These are phyloP conservation scores for Oophaga pumilio DNA, from an alignment of 2,113 vertebrate species.

Conservation along the genomic window DNA sequence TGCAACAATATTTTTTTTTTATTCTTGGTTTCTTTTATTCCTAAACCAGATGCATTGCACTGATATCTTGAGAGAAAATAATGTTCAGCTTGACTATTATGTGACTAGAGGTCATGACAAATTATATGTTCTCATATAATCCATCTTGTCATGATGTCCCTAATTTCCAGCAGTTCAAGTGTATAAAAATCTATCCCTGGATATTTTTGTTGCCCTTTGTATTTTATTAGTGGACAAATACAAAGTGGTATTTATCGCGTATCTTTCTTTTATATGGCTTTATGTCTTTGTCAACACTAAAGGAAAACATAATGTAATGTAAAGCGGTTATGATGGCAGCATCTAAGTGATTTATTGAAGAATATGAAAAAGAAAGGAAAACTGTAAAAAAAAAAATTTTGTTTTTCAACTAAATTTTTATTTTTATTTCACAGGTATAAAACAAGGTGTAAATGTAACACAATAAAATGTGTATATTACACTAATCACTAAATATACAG, in stretches of 20 bases:
- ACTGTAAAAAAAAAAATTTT: too few species aligned
- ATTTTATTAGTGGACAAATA: neutral
- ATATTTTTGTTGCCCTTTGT: neutral
- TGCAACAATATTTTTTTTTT: neutral
- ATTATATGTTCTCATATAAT: conserved; percentile 9
- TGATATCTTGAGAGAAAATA: conserved; percentile 3
- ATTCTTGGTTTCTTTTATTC: neutral
- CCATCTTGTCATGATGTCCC: neutral
- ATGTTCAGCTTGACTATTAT: neutral
- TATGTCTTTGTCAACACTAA: neutral
- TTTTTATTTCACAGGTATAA: too few species aligned
- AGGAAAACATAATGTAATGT: neutral
- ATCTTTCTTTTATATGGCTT: neutral
- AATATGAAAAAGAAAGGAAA: neutral
- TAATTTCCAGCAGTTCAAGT: neutral
- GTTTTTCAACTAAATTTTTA: too few species aligned
- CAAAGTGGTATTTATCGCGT: neutral
- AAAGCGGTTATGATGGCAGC: neutral
- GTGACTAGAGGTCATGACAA: neutral
- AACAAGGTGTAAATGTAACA: too few species aligned
- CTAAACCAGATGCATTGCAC: neutral
- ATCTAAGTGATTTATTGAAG: neutral
- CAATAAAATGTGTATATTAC: too few species aligned
- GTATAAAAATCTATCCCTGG: neutral
- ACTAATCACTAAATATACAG: too few species aligned